These are phyloP conservation scores for Remorina albescens DNA, from an alignment of 2,797 vertebrate genomes.

Conservation along the genomic window DNA sequence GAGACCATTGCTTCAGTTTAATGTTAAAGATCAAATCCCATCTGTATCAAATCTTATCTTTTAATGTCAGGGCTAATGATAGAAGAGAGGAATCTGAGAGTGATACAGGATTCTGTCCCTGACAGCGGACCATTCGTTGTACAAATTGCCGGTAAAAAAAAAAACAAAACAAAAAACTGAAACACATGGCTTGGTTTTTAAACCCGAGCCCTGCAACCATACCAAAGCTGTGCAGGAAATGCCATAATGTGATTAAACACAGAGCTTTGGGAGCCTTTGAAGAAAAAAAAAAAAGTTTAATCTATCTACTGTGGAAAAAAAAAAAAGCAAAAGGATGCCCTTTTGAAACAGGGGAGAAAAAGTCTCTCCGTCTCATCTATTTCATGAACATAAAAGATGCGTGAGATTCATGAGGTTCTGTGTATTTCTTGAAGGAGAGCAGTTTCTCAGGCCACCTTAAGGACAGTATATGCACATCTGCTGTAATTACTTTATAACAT, in stretches of 20 bases:
- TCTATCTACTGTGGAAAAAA: slow-evolving; percentile 68
- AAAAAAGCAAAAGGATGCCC: slow-evolving; percentile 71
- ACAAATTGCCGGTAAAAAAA: slow-evolving; percentile 72
- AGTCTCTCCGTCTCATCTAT: slow-evolving; percentile 57
- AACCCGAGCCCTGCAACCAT: slow-evolving; percentile 73
- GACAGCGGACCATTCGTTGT: slow-evolving; percentile 69
- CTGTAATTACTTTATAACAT: slow-evolving; percentile 82
- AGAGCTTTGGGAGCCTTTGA: slow-evolving; percentile 76
- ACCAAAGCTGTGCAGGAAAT: slow-evolving; percentile 61
- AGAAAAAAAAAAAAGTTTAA: slow-evolving; percentile 56
- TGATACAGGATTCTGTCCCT: slow-evolving; percentile 53
- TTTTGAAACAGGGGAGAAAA: slow-evolving; percentile 62
- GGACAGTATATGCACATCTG: slow-evolving; percentile 51
- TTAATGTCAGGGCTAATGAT: slow-evolving; percentile 67
- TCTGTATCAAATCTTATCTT: slow-evolving; percentile 75
- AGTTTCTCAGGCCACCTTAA: slow-evolving; percentile 56
- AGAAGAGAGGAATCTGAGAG: slow-evolving; percentile 55
- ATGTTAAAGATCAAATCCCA: slow-evolving; percentile 75
- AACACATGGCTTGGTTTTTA: slow-evolving; percentile 67
- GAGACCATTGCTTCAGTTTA: slow-evolving; percentile 63
- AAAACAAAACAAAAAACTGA: too few relatives aligned
- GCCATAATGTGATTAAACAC: slow-evolving; percentile 82
- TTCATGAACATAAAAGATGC: slow-evolving; percentile 70
- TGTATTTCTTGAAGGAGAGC: slow-evolving; percentile 41
- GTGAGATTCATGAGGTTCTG: slow-evolving; percentile 51